Evolutionary conservation across 2,888 invertebrate genomes (phyloP).

Genomic region (Poecilus cupreus): DNA sequence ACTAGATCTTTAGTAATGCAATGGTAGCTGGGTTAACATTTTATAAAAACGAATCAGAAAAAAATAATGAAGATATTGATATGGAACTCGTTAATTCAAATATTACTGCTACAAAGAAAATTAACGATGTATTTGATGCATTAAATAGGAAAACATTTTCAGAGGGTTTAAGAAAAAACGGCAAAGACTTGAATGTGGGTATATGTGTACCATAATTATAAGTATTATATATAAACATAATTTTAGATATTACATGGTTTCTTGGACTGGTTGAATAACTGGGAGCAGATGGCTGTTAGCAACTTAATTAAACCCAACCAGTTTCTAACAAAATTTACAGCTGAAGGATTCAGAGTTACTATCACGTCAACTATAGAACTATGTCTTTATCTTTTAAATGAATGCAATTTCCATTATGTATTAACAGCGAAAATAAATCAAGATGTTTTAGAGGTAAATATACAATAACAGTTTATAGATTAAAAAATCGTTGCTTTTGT

Average conservation of each 20-base stretch:
- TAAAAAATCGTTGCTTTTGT: too few relatives aligned
- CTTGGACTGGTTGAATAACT: slow-evolving; percentile 59
- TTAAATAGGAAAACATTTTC: slow-evolving; percentile 39
- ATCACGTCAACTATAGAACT: not conserved
- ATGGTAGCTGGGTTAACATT: slow-evolving; percentile 45
- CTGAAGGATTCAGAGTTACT: slow-evolving; percentile 35
- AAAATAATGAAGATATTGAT: not conserved
- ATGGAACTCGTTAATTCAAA: too few relatives aligned
- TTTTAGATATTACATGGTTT: slow-evolving; percentile 58
- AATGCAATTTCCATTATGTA: not conserved
- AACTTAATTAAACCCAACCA: slow-evolving; percentile 48
- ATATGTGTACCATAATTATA: too few relatives aligned
- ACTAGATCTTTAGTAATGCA: slow-evolving; percentile 57
- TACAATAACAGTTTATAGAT: too few relatives aligned
- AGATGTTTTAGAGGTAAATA: slow-evolving; percentile 23
- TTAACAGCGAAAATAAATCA: slow-evolving; percentile 14
- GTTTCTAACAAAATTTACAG: slow-evolving; percentile 61
- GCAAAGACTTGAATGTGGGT: slow-evolving; percentile 57
- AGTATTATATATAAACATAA: not conserved
- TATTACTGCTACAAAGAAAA: slow-evolving; percentile 5
- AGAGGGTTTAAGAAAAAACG: slow-evolving; percentile 48
- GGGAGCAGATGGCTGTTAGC: slow-evolving; percentile 59
- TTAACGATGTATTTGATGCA: slow-evolving; percentile 22
- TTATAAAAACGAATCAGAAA: slow-evolving; percentile 29
- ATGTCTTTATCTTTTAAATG: not conserved